These are phyloP conservation scores for Erinaceus europaeus DNA, from an alignment of 2,113 vertebrate species.

Conservation along the genomic window DNA sequence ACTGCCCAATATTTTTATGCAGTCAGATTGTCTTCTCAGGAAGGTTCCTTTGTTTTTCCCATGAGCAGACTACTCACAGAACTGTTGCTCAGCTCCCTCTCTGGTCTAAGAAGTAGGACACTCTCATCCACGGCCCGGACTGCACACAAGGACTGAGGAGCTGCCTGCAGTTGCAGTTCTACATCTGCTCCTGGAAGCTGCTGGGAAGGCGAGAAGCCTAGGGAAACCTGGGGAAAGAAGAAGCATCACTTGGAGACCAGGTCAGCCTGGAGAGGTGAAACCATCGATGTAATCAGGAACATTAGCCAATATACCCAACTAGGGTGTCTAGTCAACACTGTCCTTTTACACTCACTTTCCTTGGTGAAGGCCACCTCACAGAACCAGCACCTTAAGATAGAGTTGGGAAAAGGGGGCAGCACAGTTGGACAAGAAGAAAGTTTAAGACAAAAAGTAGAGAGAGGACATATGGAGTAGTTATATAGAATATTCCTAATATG, in stretches of 20 bases:
- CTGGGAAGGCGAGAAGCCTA: constrained; percentile 78
- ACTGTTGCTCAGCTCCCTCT: constrained; percentile 76
- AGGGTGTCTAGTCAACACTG: too few relatives aligned
- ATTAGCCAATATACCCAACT: not conserved
- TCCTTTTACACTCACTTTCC: not conserved
- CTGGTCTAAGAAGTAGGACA: constrained; percentile 75
- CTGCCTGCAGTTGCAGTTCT: constrained; percentile 79
- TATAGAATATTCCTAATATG: not conserved
- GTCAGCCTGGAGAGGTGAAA: not conserved
- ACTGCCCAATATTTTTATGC: not conserved
- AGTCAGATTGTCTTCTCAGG: not conserved
- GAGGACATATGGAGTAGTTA: not conserved
- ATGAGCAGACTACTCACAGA: constrained; percentile 61
- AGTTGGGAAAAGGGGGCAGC: not conserved
- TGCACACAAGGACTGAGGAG: constrained; percentile 86
- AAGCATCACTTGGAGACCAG: not conserved
- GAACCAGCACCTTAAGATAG: not conserved
- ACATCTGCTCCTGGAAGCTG: constrained; percentile 84
- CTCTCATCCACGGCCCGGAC: constrained; percentile 85
- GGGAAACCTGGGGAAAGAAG: constrained; percentile 73
- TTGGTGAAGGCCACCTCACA: not conserved
- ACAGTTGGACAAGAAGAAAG: not conserved
- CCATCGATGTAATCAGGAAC: not conserved
- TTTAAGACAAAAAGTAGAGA: not conserved
- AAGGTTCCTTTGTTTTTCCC: rapidly evolving